Evolutionary conservation across 2,888 invertebrate species (phyloP).

Genomic region (Melolontha melolontha): DNA sequence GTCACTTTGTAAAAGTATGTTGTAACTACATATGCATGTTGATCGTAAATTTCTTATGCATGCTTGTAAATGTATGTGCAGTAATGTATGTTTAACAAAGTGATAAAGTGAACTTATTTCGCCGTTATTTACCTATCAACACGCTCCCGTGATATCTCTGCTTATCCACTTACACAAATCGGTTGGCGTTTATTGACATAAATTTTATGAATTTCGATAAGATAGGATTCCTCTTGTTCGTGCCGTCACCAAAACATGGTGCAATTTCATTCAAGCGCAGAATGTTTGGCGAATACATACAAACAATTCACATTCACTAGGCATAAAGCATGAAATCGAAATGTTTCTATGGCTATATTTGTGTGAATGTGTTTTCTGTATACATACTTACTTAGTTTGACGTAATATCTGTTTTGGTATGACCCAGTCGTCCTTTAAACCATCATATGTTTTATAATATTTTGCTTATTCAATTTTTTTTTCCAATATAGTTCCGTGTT

Average conservation of each 20-base stretch:
- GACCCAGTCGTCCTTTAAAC: conserved; percentile 21
- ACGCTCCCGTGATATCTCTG: conserved; percentile 3
- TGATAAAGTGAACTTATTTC: conserved; percentile 5
- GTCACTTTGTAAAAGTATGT: background rate
- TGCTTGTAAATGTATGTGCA: too few relatives aligned
- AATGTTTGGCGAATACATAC: background rate
- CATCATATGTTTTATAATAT: too few relatives aligned
- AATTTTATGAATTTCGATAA: conserved; percentile 33
- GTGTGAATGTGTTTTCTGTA: conserved; percentile 23
- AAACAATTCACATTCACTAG: conserved; percentile 20
- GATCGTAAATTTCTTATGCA: too few relatives aligned
- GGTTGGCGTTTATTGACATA: conserved; percentile 8
- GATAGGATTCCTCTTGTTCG: conserved; percentile 20
- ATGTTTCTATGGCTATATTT: conserved; percentile 7
- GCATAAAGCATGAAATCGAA: conserved; percentile 24
- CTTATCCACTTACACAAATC: conserved; percentile 1
- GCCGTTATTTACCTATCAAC: conserved; percentile 20
- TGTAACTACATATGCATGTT: too few relatives aligned
- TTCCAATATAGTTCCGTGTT: too few relatives aligned
- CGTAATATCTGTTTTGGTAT: conserved; percentile 43
- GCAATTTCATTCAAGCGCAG: background rate
- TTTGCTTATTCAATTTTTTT: too few relatives aligned
- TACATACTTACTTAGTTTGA: conserved; percentile 36
- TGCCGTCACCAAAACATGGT: background rate
- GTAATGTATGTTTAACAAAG: background rate